Base-by-base conservation (phyloP, 2,888 invertebrate species). In the Volucella inflata region DNA sequence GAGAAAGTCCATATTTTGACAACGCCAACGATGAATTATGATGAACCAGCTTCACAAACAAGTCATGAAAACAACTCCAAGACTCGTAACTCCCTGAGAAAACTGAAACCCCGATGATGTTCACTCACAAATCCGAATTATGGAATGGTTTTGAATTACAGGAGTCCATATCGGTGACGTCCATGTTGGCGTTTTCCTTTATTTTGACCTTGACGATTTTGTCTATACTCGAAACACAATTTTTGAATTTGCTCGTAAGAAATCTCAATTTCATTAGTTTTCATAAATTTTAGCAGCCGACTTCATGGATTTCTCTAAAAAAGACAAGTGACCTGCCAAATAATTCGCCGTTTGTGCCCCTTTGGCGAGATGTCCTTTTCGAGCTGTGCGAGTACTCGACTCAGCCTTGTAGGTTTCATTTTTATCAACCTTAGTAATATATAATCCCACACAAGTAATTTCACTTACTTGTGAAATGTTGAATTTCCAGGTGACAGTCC, bases 1-100 rank as follows among this genome's bases (percentile, higher is more conserved):
- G 12, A 70, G 17, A 38, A 57, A 70, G 12, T 65, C 50, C 16
- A 65, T 16, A 8, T 70, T 70, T 21, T 72, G 62, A 2, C 14
- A 62, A 53, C 11, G 44, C 48, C n/a, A 59, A 11, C 1, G 70
- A 36, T 10, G 38, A 11, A 38, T 70, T 70, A 16, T 65, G 48
- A 36, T 57, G 70, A 3, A 59, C 44, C 6, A 59, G 48, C 0
- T 59, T 59, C 4, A 48, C 14, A 30, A 70, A 70, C n/a, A 70
- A 14, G n/a, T 59, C 40, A 3, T 48, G 57, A 38, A 70, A 70
- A 9, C 40, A 44, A 6, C 57, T 36, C 59, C 48, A 59, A 2
- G 65, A 17, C n/a, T 51, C 51, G 14, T 50, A 51, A 21, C 8
- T 60, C 1, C 53, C 53, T 0, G 38, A 12, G 12, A 70, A 70